These are phyloP conservation scores for Batillaria attramentaria DNA, from an alignment of 1,140 invertebrate species.

Conservation along the genomic window DNA sequence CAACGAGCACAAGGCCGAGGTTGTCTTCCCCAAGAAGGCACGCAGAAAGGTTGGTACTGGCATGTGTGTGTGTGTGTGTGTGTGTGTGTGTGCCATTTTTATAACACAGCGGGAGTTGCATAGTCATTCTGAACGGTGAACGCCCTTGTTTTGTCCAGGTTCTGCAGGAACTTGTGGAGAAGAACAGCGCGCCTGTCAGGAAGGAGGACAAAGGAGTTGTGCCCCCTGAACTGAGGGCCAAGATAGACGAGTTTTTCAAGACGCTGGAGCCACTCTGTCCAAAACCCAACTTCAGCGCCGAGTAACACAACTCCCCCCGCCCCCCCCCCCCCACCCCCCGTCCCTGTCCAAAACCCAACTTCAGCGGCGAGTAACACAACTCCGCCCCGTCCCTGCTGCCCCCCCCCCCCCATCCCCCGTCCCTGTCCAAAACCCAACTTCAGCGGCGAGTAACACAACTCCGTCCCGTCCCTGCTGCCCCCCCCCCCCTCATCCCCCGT, in stretches of 20 bases:
- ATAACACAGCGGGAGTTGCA: no score
- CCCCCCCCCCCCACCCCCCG: no score
- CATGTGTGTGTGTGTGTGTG: conserved; percentile 1
- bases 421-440: conserved; percentile 13
- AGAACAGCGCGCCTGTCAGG: not conserved
- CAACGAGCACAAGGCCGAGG: not conserved
- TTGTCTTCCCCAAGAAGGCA: conserved; percentile 16
- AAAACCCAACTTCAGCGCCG: not conserved
- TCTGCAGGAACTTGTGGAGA: conserved; percentile 19
- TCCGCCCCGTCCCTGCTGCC: no score
- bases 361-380: not conserved
- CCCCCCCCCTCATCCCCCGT: no score
- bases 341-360: conserved; percentile 11
- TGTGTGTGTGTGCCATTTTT: not conserved
- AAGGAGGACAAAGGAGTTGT: conserved; percentile 3
- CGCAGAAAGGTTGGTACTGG: not conserved
- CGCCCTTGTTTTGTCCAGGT: not conserved
- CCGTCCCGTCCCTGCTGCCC: no score
- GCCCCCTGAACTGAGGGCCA: conserved; percentile 17
- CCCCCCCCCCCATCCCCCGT: no score
- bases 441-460: not conserved
- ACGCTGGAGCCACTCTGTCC: conserved; percentile 22
- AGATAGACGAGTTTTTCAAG: conserved; percentile 18
- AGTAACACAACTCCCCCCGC: no score
- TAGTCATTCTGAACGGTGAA: no score